These are phyloP conservation scores for Clunio marinus DNA, from an alignment of 2,888 invertebrate genomes.

Conservation along the genomic window DNA sequence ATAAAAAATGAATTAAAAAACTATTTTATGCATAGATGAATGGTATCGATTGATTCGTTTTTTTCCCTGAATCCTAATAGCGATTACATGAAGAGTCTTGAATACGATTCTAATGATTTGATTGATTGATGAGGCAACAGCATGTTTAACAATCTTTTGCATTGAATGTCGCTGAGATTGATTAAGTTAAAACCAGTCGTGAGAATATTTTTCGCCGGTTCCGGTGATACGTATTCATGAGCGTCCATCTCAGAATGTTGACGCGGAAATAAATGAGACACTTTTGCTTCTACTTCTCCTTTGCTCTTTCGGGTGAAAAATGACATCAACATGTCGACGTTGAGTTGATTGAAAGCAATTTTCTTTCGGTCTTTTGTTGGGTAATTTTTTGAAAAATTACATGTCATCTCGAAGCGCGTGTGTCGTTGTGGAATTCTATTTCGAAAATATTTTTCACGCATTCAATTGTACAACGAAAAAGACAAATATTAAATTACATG, in stretches of 20 bases:
- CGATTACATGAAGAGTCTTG: background rate
- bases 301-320: background rate
- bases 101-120: conserved; percentile 17
- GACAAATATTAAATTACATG: conserved; percentile 30
- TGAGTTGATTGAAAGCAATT: background rate
- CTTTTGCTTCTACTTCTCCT: background rate
- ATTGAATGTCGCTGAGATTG: background rate
- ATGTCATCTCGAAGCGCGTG: conserved; percentile 22
- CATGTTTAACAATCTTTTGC: conserved; percentile 11
- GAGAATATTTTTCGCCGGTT: background rate
- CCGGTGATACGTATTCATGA: background rate
- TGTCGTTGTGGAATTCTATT: conserved; percentile 11
- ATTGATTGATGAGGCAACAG: conserved; percentile 19
- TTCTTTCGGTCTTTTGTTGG: background rate
- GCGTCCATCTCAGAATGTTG: background rate
- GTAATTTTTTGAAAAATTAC: conserved; percentile 31
- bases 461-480: background rate
- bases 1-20: conserved; percentile 23
- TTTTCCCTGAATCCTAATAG: background rate
- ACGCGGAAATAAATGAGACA: background rate
- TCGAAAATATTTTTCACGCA: background rate
- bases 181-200: background rate
- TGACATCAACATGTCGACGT: conserved; percentile 8
- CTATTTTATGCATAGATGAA: conserved; percentile 10
- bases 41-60: conserved; percentile 19